Evolutionary conservation across 1,140 invertebrate species (phyloP).

Genomic region (Drosophila trapezifrons): DNA sequence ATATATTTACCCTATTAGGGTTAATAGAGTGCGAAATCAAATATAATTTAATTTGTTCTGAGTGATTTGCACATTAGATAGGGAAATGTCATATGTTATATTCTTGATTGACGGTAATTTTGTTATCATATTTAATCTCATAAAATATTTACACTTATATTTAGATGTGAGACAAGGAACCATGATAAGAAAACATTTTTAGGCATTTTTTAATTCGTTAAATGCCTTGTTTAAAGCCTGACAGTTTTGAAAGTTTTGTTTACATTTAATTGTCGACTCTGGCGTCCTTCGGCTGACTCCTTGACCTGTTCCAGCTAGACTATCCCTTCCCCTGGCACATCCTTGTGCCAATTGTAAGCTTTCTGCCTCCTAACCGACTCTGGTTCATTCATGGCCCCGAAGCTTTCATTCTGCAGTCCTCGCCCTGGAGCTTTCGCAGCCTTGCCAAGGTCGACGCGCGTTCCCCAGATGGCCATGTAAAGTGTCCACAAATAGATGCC

Average conservation of each 20-base stretch:
- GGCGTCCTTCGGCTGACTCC: conserved; percentile 21
- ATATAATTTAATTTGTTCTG: background rate
- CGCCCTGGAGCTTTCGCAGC: conserved; percentile 43
- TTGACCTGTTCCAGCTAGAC: conserved; percentile 23
- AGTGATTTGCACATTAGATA: background rate
- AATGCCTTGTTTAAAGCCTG: background rate
- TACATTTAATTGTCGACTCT: background rate
- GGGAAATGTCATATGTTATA: background rate
- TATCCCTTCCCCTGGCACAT: background rate
- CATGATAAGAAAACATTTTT: background rate
- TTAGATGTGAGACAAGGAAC: no score
- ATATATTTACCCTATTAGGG: conserved; percentile 21
- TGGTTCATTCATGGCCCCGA: conserved; percentile 33
- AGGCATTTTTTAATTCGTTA: no score
- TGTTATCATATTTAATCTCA: background rate
- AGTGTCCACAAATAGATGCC: conserved; percentile 30
- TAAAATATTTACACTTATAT: background rate
- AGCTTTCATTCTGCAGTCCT: conserved; percentile 33
- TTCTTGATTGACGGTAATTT: conserved; percentile 2
- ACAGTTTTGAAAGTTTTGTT: background rate
- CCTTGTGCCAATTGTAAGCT: conserved; percentile 17
- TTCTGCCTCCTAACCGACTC: conserved; percentile 17
- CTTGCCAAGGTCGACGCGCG: conserved; percentile 55
- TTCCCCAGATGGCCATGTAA: conserved; percentile 31
- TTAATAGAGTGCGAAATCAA: conserved; percentile 17